Conservation (phyloP, 2,113 vertebrate genomes). For the Bos indicus region DNA sequence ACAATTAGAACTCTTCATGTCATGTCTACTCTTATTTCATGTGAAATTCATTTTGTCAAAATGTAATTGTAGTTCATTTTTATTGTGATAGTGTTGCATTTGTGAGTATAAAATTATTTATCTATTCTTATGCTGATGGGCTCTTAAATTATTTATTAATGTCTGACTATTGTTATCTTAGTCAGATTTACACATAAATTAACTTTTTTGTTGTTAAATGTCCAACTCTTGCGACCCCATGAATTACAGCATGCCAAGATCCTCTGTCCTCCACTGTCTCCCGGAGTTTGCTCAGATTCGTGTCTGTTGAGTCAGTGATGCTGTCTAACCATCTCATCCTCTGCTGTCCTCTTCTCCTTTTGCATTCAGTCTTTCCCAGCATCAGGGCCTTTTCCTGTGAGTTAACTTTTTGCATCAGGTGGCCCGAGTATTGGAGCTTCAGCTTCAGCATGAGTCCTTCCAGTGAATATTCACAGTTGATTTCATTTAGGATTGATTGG, state of each 20-base stretch:
- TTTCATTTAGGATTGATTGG: background rate
- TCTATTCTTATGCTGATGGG: background rate
- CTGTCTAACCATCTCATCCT: background rate
- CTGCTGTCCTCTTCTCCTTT: background rate
- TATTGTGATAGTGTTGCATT: background rate
- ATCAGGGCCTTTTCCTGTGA: background rate
- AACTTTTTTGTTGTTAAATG: background rate
- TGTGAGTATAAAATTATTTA: background rate
- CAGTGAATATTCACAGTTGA: background rate
- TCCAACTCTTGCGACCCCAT: background rate
- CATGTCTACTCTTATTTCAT: background rate
- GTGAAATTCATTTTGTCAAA: background rate
- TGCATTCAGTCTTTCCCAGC: background rate
- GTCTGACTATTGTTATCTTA: background rate
- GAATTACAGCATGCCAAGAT: background rate
- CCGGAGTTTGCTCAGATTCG: background rate
- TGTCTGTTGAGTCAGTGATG: background rate
- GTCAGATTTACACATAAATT: constrained; percentile 9
- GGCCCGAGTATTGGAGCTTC: background rate
- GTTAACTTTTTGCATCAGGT: background rate
- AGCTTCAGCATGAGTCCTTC: background rate
- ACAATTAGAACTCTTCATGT: background rate
- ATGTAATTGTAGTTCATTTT: background rate
- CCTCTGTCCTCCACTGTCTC: background rate
- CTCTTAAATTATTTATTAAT: constrained; percentile 23